Evolutionary conservation across 2,113 vertebrate species (phyloP), one percentile per base, ranked within the genome.

Genomic region (Patagioenas fasciata): DNA sequence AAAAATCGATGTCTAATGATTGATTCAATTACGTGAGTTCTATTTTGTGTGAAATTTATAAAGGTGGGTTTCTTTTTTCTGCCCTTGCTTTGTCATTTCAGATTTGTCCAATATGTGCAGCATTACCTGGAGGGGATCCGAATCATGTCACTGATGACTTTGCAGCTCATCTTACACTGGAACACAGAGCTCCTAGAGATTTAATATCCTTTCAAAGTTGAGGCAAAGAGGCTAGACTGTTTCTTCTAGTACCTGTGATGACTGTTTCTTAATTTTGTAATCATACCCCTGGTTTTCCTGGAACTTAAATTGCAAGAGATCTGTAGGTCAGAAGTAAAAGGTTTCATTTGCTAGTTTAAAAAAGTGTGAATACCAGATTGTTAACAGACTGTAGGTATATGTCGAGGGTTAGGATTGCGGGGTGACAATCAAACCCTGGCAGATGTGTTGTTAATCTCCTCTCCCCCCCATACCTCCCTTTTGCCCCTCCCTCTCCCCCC

Each of bases 111-210:
- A 99, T 99, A 97, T 99, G 99, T 97, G 99, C 99, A 96, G 99
- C 99, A 67, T 99, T 99, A 98, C 99, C 99, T 92, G 99, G 99
- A 97, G 99, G 99, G 40, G 99, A 99, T 97, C 99, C 99, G 8
- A 99, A 99, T 99, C 99, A 99, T 53, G 99, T 99, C 95, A 99
- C 99, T 65, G 99, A 99, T 96, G 99, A 99, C 98, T 99, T 99
- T 93, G 99, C 99, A 98, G 99, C 99, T 98, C 99, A 99, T 98
- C 99, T 99, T 97, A 99, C 99, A 98, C 99, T 99, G 96, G 99
- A 99, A 98, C 99, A 99, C 98, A 99, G 99, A 99, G 99, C 99
- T 97, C 99, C 99, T 98, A 99, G 99, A 99, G 99, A 99, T 98
- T 98, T 99, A 99, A 99, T 99, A 99, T 99, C 99, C 99, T 99